Conservation (phyloP, 2,797 vertebrate species). For the Sebastes kiyomatsui region DNA sequence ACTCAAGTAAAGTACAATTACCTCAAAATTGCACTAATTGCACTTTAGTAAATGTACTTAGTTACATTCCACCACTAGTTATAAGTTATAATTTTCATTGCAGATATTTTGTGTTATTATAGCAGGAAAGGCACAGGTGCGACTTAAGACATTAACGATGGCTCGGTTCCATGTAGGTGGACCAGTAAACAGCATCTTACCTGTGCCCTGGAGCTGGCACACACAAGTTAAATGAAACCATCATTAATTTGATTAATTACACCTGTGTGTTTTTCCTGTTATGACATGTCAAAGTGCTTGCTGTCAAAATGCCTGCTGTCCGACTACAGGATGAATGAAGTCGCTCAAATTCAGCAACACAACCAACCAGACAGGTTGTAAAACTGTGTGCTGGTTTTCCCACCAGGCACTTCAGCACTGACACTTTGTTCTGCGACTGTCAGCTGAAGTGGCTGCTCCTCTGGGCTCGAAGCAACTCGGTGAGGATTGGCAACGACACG, state of each 20-base stretch:
- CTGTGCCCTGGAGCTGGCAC: not conserved
- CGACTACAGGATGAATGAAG: not conserved
- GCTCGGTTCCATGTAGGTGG: not conserved
- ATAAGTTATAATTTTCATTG: not conserved
- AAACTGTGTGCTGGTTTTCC: constrained; percentile 31
- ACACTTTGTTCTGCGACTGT: constrained; percentile 92
- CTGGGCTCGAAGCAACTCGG: constrained; percentile 84
- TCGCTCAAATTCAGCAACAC: not conserved
- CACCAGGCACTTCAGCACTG: constrained; percentile 87
- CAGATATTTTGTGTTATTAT: not conserved
- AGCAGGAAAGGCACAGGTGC: not conserved
- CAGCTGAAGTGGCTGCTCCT: constrained; percentile 89
- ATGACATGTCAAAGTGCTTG: not conserved
- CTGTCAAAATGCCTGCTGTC: not conserved
- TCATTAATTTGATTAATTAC: not conserved
- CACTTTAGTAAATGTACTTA: no score
- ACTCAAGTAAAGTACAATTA: no score
- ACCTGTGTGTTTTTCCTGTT: not conserved
- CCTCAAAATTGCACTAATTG: no score
- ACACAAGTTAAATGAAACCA: not conserved
- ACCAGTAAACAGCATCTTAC: not conserved
- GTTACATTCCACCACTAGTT: no score
- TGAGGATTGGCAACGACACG: constrained; percentile 87
- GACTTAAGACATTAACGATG: constrained; percentile 1
- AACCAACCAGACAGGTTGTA: not conserved